Percentiles rank a stretch among this genome's conserved stretches.
Evolutionary conservation across 2,797 vertebrate species (phyloP).

Genomic region (Jordanella pulchra): DNA sequence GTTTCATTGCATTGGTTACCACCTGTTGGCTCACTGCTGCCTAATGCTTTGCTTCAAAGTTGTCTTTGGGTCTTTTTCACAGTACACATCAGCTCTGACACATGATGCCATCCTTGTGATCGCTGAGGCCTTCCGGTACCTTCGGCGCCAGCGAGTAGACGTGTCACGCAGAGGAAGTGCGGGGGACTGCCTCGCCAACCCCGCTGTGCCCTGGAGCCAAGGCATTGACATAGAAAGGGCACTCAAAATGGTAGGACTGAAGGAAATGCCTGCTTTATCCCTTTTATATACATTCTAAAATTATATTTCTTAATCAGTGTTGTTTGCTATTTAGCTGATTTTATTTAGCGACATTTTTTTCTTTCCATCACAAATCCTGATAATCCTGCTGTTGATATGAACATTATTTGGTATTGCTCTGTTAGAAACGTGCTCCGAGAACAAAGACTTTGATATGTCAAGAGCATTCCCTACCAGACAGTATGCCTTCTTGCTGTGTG

Average conservation of each 20-base stretch:
- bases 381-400: background rate
- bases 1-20: background rate
- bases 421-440: background rate
- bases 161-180: conserved; percentile 95
- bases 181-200: conserved; percentile 96
- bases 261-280: background rate
- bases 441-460: background rate
- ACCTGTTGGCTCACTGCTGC: conserved; percentile 11
- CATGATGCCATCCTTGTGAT: conserved; percentile 95
- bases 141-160: conserved; percentile 93
- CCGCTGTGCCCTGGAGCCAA: conserved; percentile 98
- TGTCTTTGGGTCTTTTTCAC: conserved; percentile 50
- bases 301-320: background rate
- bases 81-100: conserved; percentile 97
- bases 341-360: background rate
- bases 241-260: conserved; percentile 90
- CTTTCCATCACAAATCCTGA: background rate
- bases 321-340: background rate
- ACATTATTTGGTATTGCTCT: background rate
- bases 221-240: conserved; percentile 98
- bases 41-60: conserved; percentile 19
- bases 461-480: background rate
- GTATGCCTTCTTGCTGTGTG: conserved; percentile 10
- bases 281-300: background rate
- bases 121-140: conserved; percentile 94